Evolutionary conservation across 2,797 vertebrate genomes (phyloP), one percentile per base, ranked within the genome.

Genomic region (Sebastes vulpes): DNA sequence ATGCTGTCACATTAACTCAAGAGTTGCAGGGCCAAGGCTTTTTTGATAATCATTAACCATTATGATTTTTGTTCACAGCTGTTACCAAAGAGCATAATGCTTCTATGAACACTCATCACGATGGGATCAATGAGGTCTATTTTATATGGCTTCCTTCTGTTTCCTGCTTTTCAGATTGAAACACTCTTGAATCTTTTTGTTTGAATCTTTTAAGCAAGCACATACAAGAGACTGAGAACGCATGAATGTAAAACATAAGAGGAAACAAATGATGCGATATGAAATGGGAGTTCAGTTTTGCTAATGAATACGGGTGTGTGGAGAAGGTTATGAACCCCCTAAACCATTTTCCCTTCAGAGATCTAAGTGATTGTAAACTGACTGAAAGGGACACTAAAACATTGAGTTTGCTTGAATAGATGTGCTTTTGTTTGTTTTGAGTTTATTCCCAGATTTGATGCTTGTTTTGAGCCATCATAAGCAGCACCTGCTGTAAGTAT

Each of bases 11-110:
- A 72, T 75, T 72, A 46, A 18, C 18, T 76, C 25, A 42, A 54
- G 35, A 82, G 66, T 65, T 5, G 42, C 4, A 9, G 18, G 50
- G 61, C 83, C 66, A 42, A 28, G 32, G 77, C 26, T 64, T 79
- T 53, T 56, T 58, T 50, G 18, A 57, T 35, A 29, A 58, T 65
- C 25, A 58, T 75, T 46, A 18, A 38, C 20, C 26, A 57, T 54
- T 32, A 10, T 69, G 42, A 72, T 56, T 38, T 73, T 66, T 56
- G 26, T 60, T 60, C 26, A 52, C 23, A 26, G 56, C 31, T 42
- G 52, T 58, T 70, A 58, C 53, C 38, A 32, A 71, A 75, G 32
- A 70, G 58, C 75, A 48, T 31, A 52, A 54, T 61, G 59, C 32
- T 28, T 20, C 53, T 9, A 8, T 25, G 25, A 31, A 25, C 46